phyloP scores from a whole-genome alignment of 2,797 vertebrate species.

The Gila robusta region DNA sequence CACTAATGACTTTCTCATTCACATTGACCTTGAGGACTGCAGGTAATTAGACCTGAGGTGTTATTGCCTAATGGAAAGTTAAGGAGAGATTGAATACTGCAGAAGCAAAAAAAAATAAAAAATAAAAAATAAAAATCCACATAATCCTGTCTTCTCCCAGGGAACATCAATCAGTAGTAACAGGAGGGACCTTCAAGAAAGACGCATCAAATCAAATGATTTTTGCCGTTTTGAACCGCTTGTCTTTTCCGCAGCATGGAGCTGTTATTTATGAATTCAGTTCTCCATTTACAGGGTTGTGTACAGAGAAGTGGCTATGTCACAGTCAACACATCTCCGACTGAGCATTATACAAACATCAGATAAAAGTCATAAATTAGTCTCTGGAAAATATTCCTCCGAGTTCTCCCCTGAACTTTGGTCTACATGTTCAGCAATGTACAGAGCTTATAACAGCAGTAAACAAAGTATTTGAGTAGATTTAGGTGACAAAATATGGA shows the following conservation, averaged over 20 bases:
- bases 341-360: constrained; percentile 19
- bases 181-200: constrained; percentile 36
- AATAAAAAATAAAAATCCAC: constrained; percentile 33
- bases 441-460: background rate
- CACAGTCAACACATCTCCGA: background rate
- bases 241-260: background rate
- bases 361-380: constrained; percentile 21
- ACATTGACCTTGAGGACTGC: constrained; percentile 65
- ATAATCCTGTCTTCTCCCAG: constrained; percentile 27
- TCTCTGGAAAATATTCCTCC: background rate
- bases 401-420: background rate
- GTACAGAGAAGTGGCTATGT: background rate
- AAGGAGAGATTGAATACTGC: constrained; percentile 31
- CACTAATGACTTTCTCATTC: constrained; percentile 63
- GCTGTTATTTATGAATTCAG: constrained; percentile 29
- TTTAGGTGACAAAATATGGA: background rate
- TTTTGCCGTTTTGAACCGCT: constrained; percentile 24
- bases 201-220: constrained; percentile 26
- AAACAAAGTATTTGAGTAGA: background rate
- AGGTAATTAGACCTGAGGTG: constrained; percentile 59
- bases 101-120: constrained; percentile 39
- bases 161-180: constrained; percentile 49
- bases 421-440: background rate
- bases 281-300: background rate
- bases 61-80: constrained; percentile 52